phyloP scores from a whole-genome alignment of 2,888 invertebrate genomes.

The Boloria selene region DNA sequence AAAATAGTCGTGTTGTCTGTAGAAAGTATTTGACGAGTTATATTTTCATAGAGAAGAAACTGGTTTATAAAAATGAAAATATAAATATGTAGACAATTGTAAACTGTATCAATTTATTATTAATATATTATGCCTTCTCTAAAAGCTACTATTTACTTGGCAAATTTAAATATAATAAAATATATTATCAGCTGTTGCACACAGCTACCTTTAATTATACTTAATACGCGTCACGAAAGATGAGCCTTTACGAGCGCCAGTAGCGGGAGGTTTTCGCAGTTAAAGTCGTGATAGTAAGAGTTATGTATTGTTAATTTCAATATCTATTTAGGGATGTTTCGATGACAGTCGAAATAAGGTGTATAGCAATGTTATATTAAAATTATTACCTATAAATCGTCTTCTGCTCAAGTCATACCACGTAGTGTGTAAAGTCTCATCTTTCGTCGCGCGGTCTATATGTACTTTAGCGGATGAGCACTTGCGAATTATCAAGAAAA shows the following conservation, averaged over 20 bases:
- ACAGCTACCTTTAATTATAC: not conserved
- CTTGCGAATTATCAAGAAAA: not conserved
- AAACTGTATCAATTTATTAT: conserved; percentile 14
- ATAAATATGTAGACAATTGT: conserved; percentile 26
- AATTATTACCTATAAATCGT: too few relatives aligned
- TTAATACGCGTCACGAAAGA: too few relatives aligned
- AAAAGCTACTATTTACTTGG: not conserved
- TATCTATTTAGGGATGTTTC: too few relatives aligned
- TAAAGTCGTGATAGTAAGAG: too few relatives aligned
- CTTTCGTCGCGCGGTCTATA: too few relatives aligned
- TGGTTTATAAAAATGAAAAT: conserved; percentile 30
- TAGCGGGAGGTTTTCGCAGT: too few relatives aligned
- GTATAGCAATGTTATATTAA: too few relatives aligned
- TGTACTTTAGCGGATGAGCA: not conserved
- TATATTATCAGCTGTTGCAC: not conserved
- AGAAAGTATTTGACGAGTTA: conserved; percentile 33
- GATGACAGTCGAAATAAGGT: too few relatives aligned
- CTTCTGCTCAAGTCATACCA: too few relatives aligned
- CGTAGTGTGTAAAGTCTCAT: too few relatives aligned
- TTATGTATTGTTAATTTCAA: too few relatives aligned
- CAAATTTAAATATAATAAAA: conserved; percentile 2
- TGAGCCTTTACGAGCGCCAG: too few relatives aligned
- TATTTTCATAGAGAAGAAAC: conserved; percentile 39
- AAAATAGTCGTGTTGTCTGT: conserved; percentile 22
- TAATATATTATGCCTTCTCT: conserved; percentile 6